A percentile compares a stretch with the other conserved stretches of the same genome.
phyloP scores from a whole-genome alignment of 2,797 vertebrate species.

The Mallotus villosus region DNA sequence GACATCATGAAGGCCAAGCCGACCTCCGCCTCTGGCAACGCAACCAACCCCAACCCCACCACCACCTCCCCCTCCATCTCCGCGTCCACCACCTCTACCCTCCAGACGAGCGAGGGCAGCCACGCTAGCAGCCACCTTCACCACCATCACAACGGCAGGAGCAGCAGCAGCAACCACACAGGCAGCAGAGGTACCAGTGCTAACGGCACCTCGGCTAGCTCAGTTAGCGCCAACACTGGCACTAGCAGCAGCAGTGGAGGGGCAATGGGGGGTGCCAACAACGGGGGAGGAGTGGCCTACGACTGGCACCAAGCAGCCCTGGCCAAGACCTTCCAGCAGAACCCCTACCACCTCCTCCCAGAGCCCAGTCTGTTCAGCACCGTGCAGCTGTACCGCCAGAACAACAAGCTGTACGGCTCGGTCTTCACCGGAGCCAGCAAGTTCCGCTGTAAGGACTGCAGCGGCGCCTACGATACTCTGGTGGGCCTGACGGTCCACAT shows the following conservation, averaged over 20 bases:
- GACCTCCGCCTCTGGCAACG: slow-evolving; percentile 65
- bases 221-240: slow-evolving; percentile 50
- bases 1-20: slow-evolving; percentile 91
- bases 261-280: slow-evolving; percentile 65
- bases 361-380: slow-evolving; percentile 99
- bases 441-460: slow-evolving; percentile 99
- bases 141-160: slow-evolving; percentile 71
- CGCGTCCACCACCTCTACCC: slow-evolving; percentile 56
- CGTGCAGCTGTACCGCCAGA: slow-evolving; percentile 97
- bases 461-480: slow-evolving; percentile 95
- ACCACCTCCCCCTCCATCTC: slow-evolving; percentile 51
- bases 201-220: slow-evolving; percentile 7
- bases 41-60: slow-evolving; percentile 57
- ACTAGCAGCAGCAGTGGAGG: slow-evolving; percentile 67
- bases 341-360: slow-evolving; percentile 90
- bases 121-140: slow-evolving; percentile 52
- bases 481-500: slow-evolving; percentile 98
- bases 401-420: slow-evolving; percentile 96
- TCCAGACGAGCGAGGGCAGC: slow-evolving; percentile 58
- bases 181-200: slow-evolving; percentile 72
- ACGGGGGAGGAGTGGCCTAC: slow-evolving; percentile 80
- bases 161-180: slow-evolving; percentile 78
- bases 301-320: slow-evolving; percentile 92
- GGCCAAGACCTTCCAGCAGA: slow-evolving; percentile 97
- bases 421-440: slow-evolving; percentile 98